A percentile compares a stretch with the other conserved stretches of the same genome.
phyloP scores from a whole-genome alignment of 2,113 vertebrate species.

The Neogale vison region DNA sequence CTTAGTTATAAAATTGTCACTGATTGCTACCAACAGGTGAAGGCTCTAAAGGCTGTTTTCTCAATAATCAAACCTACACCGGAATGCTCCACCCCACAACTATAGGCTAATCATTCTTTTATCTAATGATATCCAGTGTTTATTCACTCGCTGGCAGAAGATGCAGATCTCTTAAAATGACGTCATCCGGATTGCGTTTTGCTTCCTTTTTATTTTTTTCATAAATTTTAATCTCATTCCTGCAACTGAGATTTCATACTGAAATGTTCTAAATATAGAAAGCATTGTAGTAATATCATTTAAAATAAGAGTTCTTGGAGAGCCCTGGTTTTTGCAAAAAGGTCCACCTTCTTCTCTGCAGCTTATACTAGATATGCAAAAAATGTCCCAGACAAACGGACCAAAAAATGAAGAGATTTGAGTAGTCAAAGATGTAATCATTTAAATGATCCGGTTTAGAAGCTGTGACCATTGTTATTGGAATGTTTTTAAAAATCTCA shows the following conservation, averaged over 20 bases:
- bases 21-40: neutral
- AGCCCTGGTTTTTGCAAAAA: slow-evolving; percentile 5
- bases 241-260: neutral
- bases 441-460: neutral
- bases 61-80: neutral
- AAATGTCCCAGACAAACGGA: neutral
- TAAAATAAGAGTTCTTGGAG: neutral
- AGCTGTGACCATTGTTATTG: neutral
- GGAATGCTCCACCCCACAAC: neutral
- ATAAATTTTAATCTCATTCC: slow-evolving; percentile 23
- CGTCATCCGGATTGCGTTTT: neutral
- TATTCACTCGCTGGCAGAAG: neutral
- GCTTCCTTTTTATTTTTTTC: neutral
- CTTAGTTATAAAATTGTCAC: neutral
- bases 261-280: slow-evolving; percentile 15
- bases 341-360: neutral
- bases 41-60: neutral
- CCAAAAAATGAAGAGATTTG: neutral
- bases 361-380: neutral
- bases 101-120: neutral
- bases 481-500: neutral
- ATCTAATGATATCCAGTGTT: neutral
- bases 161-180: neutral
- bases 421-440: neutral
- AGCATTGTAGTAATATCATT: neutral